Conservation (phyloP, 2,888 invertebrate genomes). For the Nasonovia ribisnigri region DNA sequence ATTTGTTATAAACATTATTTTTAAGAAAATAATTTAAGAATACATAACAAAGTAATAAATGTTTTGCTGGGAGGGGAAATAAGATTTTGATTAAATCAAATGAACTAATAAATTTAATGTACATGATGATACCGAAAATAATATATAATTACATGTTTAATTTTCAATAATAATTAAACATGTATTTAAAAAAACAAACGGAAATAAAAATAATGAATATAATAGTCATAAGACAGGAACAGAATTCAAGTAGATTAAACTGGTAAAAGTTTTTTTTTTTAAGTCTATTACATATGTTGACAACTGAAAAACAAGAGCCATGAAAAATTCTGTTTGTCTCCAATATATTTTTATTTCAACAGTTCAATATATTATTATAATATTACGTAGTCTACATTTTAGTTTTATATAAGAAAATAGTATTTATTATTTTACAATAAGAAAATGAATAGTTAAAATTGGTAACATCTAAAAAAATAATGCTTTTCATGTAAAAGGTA, state of each 20-base stretch:
- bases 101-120: conserved; percentile 30
- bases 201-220: conserved; percentile 58
- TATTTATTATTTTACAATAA: conserved; percentile 51
- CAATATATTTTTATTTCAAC: conserved; percentile 49
- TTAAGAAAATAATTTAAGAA: conserved; percentile 10
- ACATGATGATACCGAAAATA: conserved; percentile 40
- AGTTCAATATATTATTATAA: conserved; percentile 52
- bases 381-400: conserved; percentile 48
- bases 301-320: conserved; percentile 41
- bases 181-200: conserved; percentile 33
- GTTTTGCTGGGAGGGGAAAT: background rate
- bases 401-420: conserved; percentile 47
- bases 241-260: conserved; percentile 55
- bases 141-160: conserved; percentile 2
- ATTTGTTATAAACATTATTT: conserved; percentile 9
- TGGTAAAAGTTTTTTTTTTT: conserved; percentile 34
- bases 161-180: conserved; percentile 40
- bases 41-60: conserved; percentile 23
- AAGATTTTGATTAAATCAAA: conserved; percentile 52
- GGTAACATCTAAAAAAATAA: conserved; percentile 65
- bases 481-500: conserved; percentile 64
- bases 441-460: conserved; percentile 59
- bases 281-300: conserved; percentile 46
- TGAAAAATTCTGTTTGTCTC: conserved; percentile 43
- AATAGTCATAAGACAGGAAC: conserved; percentile 60